A percentile compares a stretch with the other conserved stretches of the same genome.
These are phyloP conservation scores for Xanthia icteritia DNA, from an alignment of 2,888 invertebrate genomes.

Conservation along the genomic window DNA sequence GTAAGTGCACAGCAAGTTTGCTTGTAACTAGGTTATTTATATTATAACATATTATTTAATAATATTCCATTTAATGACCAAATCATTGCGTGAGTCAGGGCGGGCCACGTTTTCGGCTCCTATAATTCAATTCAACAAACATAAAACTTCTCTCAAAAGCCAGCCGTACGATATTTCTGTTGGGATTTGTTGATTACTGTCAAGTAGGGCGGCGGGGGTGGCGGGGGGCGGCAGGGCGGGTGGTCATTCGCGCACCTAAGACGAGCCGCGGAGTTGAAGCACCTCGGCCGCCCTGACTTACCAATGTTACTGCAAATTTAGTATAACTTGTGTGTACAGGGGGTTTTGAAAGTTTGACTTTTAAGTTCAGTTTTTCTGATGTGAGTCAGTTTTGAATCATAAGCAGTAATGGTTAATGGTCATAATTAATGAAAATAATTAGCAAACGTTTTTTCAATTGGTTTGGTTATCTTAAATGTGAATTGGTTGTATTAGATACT, in stretches of 20 bases:
- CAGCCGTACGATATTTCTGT: conserved; percentile 66
- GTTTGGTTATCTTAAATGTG: too few species aligned
- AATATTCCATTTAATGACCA: not conserved
- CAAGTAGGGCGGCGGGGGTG: conserved; percentile 54
- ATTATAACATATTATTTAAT: not conserved
- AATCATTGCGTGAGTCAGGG: not conserved
- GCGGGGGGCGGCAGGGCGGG: conserved; percentile 35
- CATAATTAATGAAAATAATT: not conserved
- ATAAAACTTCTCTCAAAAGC: conserved; percentile 55
- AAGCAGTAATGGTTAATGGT: not conserved
- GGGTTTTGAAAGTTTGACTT: conserved; percentile 26
- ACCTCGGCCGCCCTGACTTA: conserved; percentile 80
- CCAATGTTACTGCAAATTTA: conserved; percentile 69
- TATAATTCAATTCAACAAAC: conserved; percentile 39
- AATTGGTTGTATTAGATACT: too few species aligned
- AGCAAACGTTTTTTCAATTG: not conserved
- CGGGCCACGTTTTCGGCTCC: conserved; percentile 1
- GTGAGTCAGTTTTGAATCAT: not conserved
- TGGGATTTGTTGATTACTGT: conserved; percentile 74
- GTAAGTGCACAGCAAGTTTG: not conserved
- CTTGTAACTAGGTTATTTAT: not conserved
- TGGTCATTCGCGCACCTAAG: conserved; percentile 83
- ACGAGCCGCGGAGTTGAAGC: conserved; percentile 79
- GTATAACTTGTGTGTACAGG: conserved; percentile 69
- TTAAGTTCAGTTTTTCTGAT: not conserved